Evolutionary conservation across 2,797 vertebrate species (phyloP), one percentile per base, ranked within the genome.

Genomic region (Percopsis omiscomaycus): DNA sequence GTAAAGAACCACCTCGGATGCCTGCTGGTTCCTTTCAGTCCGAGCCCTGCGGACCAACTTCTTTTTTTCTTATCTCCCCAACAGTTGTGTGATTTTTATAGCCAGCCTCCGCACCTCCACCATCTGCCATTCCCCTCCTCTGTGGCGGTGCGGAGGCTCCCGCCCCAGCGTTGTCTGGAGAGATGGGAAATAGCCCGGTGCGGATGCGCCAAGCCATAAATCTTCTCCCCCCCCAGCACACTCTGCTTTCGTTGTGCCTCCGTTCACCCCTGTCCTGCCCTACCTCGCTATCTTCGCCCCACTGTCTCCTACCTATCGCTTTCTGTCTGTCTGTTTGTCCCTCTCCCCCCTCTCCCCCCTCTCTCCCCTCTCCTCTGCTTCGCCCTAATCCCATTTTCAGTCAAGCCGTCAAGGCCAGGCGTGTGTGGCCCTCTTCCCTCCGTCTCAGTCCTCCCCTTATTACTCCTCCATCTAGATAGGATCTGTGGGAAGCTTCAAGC

Each of bases 391-490:
- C 0, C 22, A 6, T 28, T 13, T 68, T 73, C 75, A 78, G 71
- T 82, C 73, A 71, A 69, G 61, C 75, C 77, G 71, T 82, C 73
- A 71, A 69, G 61, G 69, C 52, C 64, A 70, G 77, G 82, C 73
- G 71, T 78, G 69, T 84, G 85, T 72, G 78, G 75, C 70, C 42
- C 50, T 55, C 63, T 61, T 74, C 78, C 66, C 75, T 84, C 77
- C 63, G 57, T 68, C 65, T 80, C 58, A 75, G 59, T 58, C 69
- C 59, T 74, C 68, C 63, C 29, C 71, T 81, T 81, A 87, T 86
- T 84, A 87, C 79, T 74, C 66, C 70, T 73, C 73, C 64, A 70
- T 79, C 76, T 72, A 46, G 82, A 86, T 83, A 74, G 73, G 51
- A 80, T 87, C 82, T 86, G 64, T 66, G 66, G 10, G 58, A 78